Base-by-base conservation (phyloP, 1,140 invertebrate species). In the Drosophila erecta region DNA sequence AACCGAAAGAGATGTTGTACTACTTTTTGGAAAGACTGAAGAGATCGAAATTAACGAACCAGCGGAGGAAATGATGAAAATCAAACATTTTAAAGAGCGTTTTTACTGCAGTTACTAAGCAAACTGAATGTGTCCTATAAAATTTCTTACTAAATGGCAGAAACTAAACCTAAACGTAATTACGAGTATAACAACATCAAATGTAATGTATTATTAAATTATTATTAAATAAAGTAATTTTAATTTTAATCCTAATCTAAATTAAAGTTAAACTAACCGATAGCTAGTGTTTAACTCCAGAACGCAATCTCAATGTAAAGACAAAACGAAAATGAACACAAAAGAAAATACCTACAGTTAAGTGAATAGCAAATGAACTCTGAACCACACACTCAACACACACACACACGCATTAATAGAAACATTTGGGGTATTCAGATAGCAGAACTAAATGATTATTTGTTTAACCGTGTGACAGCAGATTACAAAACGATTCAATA, bases 11-110 rank as follows among this genome's bases (percentile, higher is more conserved):
- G 46, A 69, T 53, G 57, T 27, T 66, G 70, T 73, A 79, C 76
- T 76, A 89, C 64, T 86, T 85, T 85, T 85, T 81, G 81, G 81
- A 83, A 89, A 89, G 84, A 89, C 84, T 89, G 84, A 89, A 70
- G 84, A 84, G 84, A 89, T 89, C 84, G 89, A 89, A 89, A 89
- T 87, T 89, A 37, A 70, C 22, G 38, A 61, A 79, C 67, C 64
- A 14, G 47, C 62, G 65, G 69, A 65, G 53, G 47, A 49, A 59
- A 15, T 24, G 40, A 12, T 40, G 74, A 51, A 77, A 77, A 66
- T 41, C 61, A 57, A 69, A 50, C 64, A 81, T 67, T 69, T 70
- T 70, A 70, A 62, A 54, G 46, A 72, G 40, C 38, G 59, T 61
- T 77, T 77, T 69, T 78, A 76, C 44, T 67, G 53, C 65, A 59